Conservation (phyloP, 1,140 invertebrate species). For the Chelonus insularis region DNA sequence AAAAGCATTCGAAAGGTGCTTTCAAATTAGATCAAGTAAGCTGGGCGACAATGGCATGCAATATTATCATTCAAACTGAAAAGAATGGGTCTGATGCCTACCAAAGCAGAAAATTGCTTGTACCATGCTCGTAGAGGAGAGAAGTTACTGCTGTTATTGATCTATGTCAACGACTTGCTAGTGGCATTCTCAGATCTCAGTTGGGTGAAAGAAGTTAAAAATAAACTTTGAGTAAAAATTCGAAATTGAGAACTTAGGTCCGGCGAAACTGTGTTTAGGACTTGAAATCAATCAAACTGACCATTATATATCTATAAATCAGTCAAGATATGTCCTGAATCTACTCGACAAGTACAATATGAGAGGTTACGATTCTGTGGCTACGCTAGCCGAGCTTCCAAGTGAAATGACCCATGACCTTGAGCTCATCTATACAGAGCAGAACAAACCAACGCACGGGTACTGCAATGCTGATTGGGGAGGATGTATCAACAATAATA, state of each 20-base stretch:
- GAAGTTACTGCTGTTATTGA: conserved; percentile 24
- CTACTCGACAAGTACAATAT: conserved; percentile 34
- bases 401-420: no score
- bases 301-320: conserved; percentile 18
- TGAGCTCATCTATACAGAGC: no score
- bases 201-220: conserved; percentile 15
- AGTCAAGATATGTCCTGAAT: conserved; percentile 29
- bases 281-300: conserved; percentile 16
- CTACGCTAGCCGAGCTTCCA: conserved; percentile 31
- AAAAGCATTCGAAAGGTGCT: conserved; percentile 12
- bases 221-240: conserved; percentile 34
- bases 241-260: conserved; percentile 33
- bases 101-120: conserved; percentile 32
- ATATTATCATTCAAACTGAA: conserved; percentile 26
- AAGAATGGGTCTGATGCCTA: conserved; percentile 24
- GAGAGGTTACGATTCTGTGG: conserved; percentile 31
- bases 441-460: no score
- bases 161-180: conserved; percentile 41
- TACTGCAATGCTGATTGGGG: no score
- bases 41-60: conserved; percentile 34
- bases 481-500: no score
- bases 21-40: background rate
- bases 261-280: conserved; percentile 20
- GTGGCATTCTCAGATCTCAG: conserved; percentile 11
- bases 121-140: conserved; percentile 19